Conservation (phyloP, 2,888 invertebrate species). For the Pyrocoelia pectoralis region DNA sequence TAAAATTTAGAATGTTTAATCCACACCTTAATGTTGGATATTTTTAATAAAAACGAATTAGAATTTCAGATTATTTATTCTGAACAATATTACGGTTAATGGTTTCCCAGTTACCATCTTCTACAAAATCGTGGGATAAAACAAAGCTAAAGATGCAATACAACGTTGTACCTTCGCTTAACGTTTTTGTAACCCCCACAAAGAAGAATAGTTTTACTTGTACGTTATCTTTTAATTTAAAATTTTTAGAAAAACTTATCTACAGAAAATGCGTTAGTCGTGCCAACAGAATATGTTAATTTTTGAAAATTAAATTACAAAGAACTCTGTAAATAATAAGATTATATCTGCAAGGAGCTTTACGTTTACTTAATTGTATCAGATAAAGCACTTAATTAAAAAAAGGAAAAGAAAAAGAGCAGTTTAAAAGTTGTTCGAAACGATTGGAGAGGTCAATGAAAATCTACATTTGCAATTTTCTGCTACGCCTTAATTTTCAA, state of each 20-base stretch:
- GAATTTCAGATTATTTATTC: too few species aligned
- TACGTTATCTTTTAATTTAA: not conserved
- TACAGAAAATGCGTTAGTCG: not conserved
- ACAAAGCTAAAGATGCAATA: too few species aligned
- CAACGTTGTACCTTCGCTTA: too few species aligned
- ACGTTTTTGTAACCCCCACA: too few species aligned
- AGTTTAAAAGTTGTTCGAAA: conserved; percentile 23
- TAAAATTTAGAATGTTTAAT: not conserved
- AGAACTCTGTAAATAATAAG: not conserved
- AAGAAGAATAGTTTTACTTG: not conserved
- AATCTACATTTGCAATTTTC: conserved; percentile 20
- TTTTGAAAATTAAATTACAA: not conserved
- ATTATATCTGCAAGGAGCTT: not conserved
- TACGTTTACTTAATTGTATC: conserved; percentile 9
- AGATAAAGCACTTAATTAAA: conserved; percentile 18
- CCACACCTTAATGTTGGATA: not conserved
- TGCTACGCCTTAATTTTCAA: conserved; percentile 5
- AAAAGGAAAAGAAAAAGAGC: conserved; percentile 17
- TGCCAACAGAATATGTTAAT: not conserved
- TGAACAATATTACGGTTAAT: too few species aligned
- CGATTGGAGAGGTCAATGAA: conserved; percentile 22
- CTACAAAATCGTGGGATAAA: too few species aligned
- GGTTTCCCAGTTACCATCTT: too few species aligned
- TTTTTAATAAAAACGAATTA: not conserved
- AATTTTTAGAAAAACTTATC: not conserved